Percentiles rank a stretch among this genome's conserved stretches.
Evolutionary conservation across 1,140 invertebrate genomes (phyloP).

Genomic region (Leucophenga varia): DNA sequence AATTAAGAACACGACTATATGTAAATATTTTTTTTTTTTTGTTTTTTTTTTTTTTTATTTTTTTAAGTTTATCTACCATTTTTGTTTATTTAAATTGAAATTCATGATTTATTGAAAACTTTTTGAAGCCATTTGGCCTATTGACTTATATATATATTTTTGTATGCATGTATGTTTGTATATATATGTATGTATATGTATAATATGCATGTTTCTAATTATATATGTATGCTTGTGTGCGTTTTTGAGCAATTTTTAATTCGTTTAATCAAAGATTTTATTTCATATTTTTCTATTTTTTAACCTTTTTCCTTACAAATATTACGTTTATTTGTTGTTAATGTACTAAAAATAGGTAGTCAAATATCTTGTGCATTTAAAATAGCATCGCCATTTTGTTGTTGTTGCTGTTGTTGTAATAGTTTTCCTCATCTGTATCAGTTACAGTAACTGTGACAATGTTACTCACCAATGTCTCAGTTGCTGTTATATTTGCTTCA

Average conservation of each 20-base stretch:
- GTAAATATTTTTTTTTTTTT: too few relatives aligned
- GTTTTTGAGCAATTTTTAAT: not conserved
- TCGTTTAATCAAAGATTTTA: not conserved
- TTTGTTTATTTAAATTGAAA: too few relatives aligned
- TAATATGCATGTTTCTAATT: not conserved
- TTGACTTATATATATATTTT: not conserved
- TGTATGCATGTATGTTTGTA: not conserved
- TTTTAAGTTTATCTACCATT: too few relatives aligned
- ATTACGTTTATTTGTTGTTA: conserved; percentile 19
- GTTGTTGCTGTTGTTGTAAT: conserved; percentile 11
- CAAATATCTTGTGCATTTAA: conserved; percentile 43
- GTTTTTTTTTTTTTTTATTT: too few relatives aligned
- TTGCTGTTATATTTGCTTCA: conserved; percentile 23
- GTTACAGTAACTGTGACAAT: conserved; percentile 44
- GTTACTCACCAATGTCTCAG: conserved; percentile 19
- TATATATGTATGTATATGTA: conserved; percentile 3
- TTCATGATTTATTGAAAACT: not conserved
- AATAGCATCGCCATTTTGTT: not conserved
- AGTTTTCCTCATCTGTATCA: conserved; percentile 23
- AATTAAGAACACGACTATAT: too few relatives aligned
- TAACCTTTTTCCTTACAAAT: conserved; percentile 15
- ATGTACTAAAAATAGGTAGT: conserved; percentile 47
- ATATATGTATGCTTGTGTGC: not conserved
- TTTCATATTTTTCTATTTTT: not conserved
- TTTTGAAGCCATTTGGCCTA: too few relatives aligned